phyloP scores from a whole-genome alignment of 1,140 invertebrate genomes.

The Musca domestica region DNA sequence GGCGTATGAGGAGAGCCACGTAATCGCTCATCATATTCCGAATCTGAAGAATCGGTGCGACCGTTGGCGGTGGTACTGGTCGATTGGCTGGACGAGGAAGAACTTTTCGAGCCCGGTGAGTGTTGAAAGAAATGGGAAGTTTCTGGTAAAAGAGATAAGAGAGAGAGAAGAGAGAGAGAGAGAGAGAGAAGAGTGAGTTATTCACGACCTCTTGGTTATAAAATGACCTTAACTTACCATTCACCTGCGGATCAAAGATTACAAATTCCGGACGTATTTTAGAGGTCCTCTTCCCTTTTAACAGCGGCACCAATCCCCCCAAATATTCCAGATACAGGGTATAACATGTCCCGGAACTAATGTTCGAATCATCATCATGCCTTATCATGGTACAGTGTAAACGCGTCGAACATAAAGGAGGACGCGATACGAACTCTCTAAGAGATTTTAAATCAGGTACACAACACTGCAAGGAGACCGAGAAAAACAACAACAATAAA shows the following conservation, averaged over 20 bases:
- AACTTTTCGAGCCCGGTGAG: slow-evolving; percentile 56
- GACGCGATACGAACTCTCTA: slow-evolving; percentile 89
- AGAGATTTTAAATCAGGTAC: slow-evolving; percentile 85
- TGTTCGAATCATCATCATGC: slow-evolving; percentile 77
- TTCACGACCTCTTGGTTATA: no score
- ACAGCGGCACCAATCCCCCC: slow-evolving; percentile 90
- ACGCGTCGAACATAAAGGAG: slow-evolving; percentile 78
- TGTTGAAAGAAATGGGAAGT: slow-evolving; percentile 48
- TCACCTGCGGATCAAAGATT: slow-evolving; percentile 91
- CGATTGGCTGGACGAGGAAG: slow-evolving; percentile 56
- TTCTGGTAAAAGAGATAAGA: slow-evolving; percentile 30
- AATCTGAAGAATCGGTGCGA: slow-evolving; percentile 72
- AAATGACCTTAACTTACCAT: no score
- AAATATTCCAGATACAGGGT: slow-evolving; percentile 96
- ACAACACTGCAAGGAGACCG: slow-evolving; percentile 68
- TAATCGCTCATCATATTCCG: slow-evolving; percentile 68
- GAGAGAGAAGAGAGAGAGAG: no score
- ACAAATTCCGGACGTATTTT: slow-evolving; percentile 98
- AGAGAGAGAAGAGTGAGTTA: no score
- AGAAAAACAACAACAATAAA: background rate
- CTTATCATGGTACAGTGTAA: slow-evolving; percentile 96
- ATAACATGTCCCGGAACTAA: slow-evolving; percentile 76
- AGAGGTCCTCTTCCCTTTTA: slow-evolving; percentile 93
- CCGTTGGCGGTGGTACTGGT: slow-evolving; percentile 54
- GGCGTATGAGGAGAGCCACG: slow-evolving; percentile 66